A percentile compares a stretch with the other conserved stretches of the same genome.
Conservation (phyloP, 2,113 vertebrate genomes). For the Oncorhynchus masou region DNA sequence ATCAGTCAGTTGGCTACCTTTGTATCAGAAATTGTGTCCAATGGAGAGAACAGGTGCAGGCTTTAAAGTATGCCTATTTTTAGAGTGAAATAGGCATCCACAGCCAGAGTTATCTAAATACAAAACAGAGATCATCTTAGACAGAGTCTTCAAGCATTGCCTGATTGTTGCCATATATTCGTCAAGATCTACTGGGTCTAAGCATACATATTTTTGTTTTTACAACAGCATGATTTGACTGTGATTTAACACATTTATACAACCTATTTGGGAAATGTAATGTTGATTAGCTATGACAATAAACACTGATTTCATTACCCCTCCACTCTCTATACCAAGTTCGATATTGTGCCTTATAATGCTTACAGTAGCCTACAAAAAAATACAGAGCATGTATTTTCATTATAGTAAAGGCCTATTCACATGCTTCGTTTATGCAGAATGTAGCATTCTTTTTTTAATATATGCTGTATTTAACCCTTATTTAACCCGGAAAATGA, state of each 20-base stretch:
- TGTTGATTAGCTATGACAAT: background rate
- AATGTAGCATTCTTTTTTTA: too few relatives aligned
- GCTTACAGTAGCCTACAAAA: too few relatives aligned
- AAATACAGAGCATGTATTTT: too few relatives aligned
- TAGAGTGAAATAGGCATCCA: constrained; percentile 25
- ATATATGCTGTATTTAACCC: too few relatives aligned
- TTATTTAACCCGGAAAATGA: too few relatives aligned
- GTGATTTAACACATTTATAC: background rate
- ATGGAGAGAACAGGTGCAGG: constrained; percentile 64
- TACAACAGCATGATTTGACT: background rate
- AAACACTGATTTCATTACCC: too few relatives aligned
- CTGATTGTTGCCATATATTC: background rate
- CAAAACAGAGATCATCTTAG: background rate
- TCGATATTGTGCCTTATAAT: too few relatives aligned
- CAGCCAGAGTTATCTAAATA: constrained; percentile 18
- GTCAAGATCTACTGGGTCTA: background rate
- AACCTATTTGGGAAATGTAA: background rate
- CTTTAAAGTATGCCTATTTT: constrained; percentile 40
- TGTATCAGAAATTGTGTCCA: constrained; percentile 45
- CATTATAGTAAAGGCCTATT: too few relatives aligned
- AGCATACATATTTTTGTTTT: background rate
- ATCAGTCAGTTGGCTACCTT: constrained; percentile 15
- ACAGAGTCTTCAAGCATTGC: background rate
- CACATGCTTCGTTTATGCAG: too few relatives aligned
- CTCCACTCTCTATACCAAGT: too few relatives aligned